Evolutionary conservation across 2,797 vertebrate species (phyloP), one percentile per base, ranked within the genome.

Genomic region (Ctenosaura bakeri): DNA sequence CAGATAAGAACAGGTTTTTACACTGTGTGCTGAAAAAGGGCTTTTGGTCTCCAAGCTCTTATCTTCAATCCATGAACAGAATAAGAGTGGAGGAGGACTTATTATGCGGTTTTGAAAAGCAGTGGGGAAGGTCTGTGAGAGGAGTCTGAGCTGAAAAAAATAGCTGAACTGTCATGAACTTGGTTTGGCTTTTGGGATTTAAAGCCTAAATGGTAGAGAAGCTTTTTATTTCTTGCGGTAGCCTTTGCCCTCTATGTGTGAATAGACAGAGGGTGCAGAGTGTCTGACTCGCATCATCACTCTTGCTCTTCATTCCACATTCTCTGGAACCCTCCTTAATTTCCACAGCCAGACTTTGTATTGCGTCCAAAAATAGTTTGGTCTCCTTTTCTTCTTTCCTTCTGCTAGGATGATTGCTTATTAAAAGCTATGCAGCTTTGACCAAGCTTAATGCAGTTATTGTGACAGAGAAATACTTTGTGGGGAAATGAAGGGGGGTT

Each of bases 361-460:
- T 32, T 8, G 82, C 5, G 52, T 81, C 35, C 77, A 22, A 42
- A 22, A 87, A 24, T 46, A 89, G 2, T 69, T 89, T 73, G 10
- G 29, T 69, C 66, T 4, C 87, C 38, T 52, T 8, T 87, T 88
- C 88, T 85, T 80, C 6, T 92, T 0, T 0, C 54, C 66, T 90
- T 91, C 77, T 91, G 85, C 89, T 89, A 81, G 54, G 20, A 18
- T 89, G 56, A 64, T 84, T 42, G 26, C 73, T 85, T 78, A 64
- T 52, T 76, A 85, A 50, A 85, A 42, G 35, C 88, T 69, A 22
- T 54, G 77, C 83, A 52, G 73, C 42, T 54, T 85, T 26, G 22
- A n/a, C 78, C 82, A 78, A 24, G 26, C 66, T 66, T 66, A 84
- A 89, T 42, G 42, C 62, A 78, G 18, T 87, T 42, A 78, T 62